A percentile compares a stretch with the other conserved stretches of the same genome.
phyloP scores from a whole-genome alignment of 1,140 invertebrate species.

The Drosophila neocordata region DNA sequence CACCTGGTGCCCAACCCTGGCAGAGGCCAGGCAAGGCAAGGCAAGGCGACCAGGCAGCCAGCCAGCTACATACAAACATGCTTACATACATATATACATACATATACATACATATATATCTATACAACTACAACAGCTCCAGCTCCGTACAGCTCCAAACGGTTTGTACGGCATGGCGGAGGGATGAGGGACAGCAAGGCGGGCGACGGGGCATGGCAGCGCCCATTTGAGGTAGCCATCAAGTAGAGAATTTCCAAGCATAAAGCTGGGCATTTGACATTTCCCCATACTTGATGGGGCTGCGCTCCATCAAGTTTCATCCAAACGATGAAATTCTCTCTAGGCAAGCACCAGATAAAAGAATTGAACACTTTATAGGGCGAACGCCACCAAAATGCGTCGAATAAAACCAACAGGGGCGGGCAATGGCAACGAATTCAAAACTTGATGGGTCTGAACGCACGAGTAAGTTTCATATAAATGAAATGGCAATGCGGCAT shows the following conservation, averaged over 20 bases:
- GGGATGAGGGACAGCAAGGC: conserved; percentile 29
- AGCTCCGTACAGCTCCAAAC: conserved; percentile 30
- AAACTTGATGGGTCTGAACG: conserved; percentile 56
- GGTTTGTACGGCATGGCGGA: background rate
- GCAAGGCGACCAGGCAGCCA: conserved; percentile 60
- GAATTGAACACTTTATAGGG: conserved; percentile 75
- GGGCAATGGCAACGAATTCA: conserved; percentile 28
- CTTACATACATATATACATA: no score
- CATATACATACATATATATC: no score
- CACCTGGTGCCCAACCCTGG: conserved; percentile 41
- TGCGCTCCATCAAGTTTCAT: conserved; percentile 65
- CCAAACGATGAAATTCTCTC: conserved; percentile 54
- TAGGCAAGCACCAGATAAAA: conserved; percentile 52
- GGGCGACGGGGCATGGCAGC: conserved; percentile 64
- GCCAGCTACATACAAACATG: conserved; percentile 31
- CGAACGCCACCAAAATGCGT: conserved; percentile 77
- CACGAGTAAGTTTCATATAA: conserved; percentile 60
- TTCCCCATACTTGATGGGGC: conserved; percentile 79
- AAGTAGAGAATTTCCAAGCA: conserved; percentile 66
- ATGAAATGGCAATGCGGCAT: conserved; percentile 30
- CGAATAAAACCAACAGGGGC: conserved; percentile 30
- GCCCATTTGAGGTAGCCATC: conserved; percentile 78
- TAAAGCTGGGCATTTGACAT: conserved; percentile 76
- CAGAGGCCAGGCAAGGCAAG: conserved; percentile 34
- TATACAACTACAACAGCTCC: conserved; percentile 48